Evolutionary conservation across 1,140 invertebrate genomes (phyloP), one percentile per base, ranked within the genome.

Genomic region (Myzus persicae): DNA sequence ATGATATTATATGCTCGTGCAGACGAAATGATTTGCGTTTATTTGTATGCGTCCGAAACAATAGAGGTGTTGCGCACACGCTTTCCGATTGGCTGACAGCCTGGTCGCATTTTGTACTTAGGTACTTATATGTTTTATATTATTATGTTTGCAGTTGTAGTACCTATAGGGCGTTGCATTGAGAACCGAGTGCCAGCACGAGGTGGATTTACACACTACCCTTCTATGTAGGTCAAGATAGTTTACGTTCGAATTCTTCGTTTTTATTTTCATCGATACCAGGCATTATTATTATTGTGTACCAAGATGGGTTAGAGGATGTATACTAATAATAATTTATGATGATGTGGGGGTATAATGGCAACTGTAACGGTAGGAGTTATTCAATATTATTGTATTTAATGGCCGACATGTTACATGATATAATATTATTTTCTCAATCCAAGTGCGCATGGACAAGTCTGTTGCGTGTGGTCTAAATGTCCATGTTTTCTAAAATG

Each of bases 391-490:
- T n/a, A 59, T 90, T 20, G 89, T 44, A 7, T n/a, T 31, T 46
- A 38, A 76, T 36, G 36, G 82, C 20, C 8, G 82, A 85, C 24
- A 26, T 40, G 9, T 38, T 5, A 31, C 14, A 31, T 42, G 9
- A 85, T 85, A 26, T 44, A 14, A 11, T n/a, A 51, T 59, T 90
- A 44, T 90, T 38, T 40, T 54, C 38, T 51, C 38, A 38, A 54
- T 90, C 88, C 54, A 20, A 2, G 51, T 38, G 7, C 51, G 26
- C 67, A n/a, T n/a, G 26, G 51, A 38, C 36, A 8, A 26, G 36
- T 40, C 54, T 42, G 59, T 91, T 91, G 90, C 81, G 91, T 92
- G 91, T 92, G 91, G 91, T 92, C 91, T 48, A 92, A 84, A 89
- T 26, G 46, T 6, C 36, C 59, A 18, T n/a, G 59, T 76, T 67